These are phyloP conservation scores for Platysteira castanea DNA, from an alignment of 2,113 vertebrate species.

Conservation along the genomic window DNA sequence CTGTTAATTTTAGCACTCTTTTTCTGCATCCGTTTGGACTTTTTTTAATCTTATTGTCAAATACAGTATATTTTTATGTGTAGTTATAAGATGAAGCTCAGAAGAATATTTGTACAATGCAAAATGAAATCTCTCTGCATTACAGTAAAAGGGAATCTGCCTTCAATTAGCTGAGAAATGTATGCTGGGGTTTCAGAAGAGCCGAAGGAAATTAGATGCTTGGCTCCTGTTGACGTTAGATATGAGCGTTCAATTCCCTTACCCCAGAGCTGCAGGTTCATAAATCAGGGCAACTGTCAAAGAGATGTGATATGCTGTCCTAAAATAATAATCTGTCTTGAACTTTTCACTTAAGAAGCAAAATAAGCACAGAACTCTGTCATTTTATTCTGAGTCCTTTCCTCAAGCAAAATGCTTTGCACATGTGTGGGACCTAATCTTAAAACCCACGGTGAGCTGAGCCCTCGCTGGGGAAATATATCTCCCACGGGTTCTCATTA, in stretches of 20 bases:
- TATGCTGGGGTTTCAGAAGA: background rate
- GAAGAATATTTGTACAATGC: background rate
- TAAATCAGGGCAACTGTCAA: background rate
- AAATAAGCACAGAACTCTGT: background rate
- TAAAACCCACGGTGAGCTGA: background rate
- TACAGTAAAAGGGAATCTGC: background rate
- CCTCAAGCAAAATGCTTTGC: background rate
- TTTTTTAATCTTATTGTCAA: background rate
- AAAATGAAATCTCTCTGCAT: background rate
- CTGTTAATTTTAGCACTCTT: background rate
- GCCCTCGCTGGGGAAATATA: background rate
- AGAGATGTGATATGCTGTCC: background rate
- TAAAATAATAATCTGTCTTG: background rate
- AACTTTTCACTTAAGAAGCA: background rate
- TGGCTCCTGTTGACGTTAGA: background rate
- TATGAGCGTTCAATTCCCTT: background rate
- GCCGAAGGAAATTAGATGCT: background rate
- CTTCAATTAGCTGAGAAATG: conserved; percentile 7
- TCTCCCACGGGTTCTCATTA: background rate
- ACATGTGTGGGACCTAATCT: background rate
- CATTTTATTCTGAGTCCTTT: background rate
- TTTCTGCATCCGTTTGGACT: background rate
- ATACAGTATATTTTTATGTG: background rate
- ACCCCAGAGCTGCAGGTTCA: background rate
- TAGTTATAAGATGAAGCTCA: background rate